These are phyloP conservation scores for Metallyticus violacea DNA, from an alignment of 2,888 invertebrate genomes.

Conservation along the genomic window DNA sequence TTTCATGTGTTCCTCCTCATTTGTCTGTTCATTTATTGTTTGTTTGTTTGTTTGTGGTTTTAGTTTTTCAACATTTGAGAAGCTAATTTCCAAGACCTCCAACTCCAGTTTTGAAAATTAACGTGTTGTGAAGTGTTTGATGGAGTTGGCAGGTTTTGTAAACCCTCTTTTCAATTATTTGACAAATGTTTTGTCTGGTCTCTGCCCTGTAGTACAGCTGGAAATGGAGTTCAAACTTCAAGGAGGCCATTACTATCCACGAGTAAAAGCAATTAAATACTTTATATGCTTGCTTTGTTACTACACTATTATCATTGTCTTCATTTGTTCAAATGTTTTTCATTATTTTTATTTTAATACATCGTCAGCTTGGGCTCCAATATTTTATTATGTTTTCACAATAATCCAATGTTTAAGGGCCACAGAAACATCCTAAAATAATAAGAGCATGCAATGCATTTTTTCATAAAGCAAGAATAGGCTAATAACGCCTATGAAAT, in stretches of 20 bases:
- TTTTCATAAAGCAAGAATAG: neutral
- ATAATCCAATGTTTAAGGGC: conserved; percentile 16
- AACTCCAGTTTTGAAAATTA: neutral
- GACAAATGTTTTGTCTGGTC: conserved; percentile 28
- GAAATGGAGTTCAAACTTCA: conserved; percentile 96
- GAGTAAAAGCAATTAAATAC: conserved; percentile 58
- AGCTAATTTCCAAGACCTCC: conserved; percentile 11
- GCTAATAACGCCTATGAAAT: neutral
- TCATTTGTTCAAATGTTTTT: conserved; percentile 9
- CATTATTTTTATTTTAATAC: conserved; percentile 16
- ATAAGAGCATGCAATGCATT: neutral
- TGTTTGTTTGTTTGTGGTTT: conserved; percentile 14
- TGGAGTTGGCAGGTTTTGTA: conserved; percentile 14
- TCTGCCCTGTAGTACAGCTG: conserved; percentile 70
- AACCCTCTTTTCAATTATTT: conserved; percentile 13
- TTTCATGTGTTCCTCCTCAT: neutral
- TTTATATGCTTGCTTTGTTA: conserved; percentile 34
- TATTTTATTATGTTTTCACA: conserved; percentile 19
- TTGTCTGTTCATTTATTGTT: conserved; percentile 16
- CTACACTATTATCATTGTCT: conserved; percentile 22
- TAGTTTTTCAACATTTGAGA: conserved; percentile 14
- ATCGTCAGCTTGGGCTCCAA: conserved; percentile 24
- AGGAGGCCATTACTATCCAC: conserved; percentile 88
- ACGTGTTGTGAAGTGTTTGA: neutral
- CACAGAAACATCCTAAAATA: conserved; percentile 11